Evolutionary conservation across 2,797 vertebrate genomes (phyloP), one percentile per base, ranked within the genome.

Genomic region (Coregonus suidteri): DNA sequence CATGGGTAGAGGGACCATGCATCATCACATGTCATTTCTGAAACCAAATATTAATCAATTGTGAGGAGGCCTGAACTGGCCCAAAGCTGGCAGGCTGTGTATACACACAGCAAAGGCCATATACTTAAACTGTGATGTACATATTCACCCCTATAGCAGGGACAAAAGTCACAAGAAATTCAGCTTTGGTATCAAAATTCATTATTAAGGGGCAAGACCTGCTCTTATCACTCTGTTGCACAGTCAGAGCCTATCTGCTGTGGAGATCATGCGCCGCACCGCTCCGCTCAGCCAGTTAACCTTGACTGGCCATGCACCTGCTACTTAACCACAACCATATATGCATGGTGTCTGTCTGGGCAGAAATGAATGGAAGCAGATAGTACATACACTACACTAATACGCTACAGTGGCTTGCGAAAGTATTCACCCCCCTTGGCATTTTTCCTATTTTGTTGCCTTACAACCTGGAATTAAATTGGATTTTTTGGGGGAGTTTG

Each of bases 21-120:
- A 96, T 96, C 95, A 96, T 92, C 77, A 88, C 82, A 84, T 94
- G 94, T 95, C 95, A 96, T 96, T 64, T 95, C 94, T 94, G 94
- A 95, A 95, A 94, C 95, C 93, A 95, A 95, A 95, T 95, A 95
- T 95, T 95, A 95, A 96, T 96, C 95, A 95, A 94, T 95, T 95
- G 94, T 95, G 90, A 20, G 59, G 20, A 62, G 92, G 91, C 79
- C 68, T 75, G 41, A 47, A 47, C 11, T 47, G 41, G 11, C 41
- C 41, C 41, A 62, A 86, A 77, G 82, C 79, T 79, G 88, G 35
- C 37, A 34, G 88, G 53, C 31, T 31, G 56, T 80, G 25, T 20
- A 47, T 47, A 47, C 41, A 62, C n/a, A 41, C 15, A 1, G 15
- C 15, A 71, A 31, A 31, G 71, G 16, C 59, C 64, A 37, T 37